phyloP scores from a whole-genome alignment of 1,140 invertebrate genomes.

The Hylaeus volcanicus region DNA sequence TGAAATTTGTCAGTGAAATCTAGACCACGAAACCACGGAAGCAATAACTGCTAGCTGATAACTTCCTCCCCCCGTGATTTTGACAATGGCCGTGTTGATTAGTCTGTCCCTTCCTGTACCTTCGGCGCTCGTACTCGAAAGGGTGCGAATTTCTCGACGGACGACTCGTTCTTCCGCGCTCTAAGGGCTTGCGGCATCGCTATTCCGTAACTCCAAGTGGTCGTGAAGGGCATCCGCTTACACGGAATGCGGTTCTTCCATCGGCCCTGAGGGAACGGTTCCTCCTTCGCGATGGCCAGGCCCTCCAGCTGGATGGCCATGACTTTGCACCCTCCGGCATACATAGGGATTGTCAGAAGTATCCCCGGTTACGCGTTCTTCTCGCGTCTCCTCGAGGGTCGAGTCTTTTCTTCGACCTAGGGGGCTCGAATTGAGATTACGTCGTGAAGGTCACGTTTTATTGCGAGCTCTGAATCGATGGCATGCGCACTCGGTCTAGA shows the following conservation, averaged over 20 bases:
- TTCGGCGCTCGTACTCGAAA: background rate
- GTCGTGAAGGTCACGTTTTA: slow-evolving; percentile 34
- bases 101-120: slow-evolving; percentile 14
- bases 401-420: slow-evolving; percentile 34
- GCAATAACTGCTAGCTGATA: slow-evolving; percentile 2
- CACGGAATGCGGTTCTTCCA: slow-evolving; percentile 57
- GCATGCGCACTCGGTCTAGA: background rate
- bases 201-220: slow-evolving; percentile 46
- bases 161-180: slow-evolving; percentile 3
- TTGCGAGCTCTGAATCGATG: slow-evolving; percentile 20
- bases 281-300: slow-evolving; percentile 45
- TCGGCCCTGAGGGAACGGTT: slow-evolving; percentile 51
- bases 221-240: slow-evolving; percentile 55
- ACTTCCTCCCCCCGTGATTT: slow-evolving; percentile 20
- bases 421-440: slow-evolving; percentile 35
- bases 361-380: slow-evolving; percentile 46
- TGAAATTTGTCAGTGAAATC: background rate
- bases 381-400: slow-evolving; percentile 26
- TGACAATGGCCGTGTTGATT: slow-evolving; percentile 40
- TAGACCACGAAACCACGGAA: background rate
- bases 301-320: slow-evolving; percentile 33
- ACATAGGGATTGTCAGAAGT: slow-evolving; percentile 21
- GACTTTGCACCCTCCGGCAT: slow-evolving; percentile 50
- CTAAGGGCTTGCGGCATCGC: slow-evolving; percentile 46
- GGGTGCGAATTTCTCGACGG: slow-evolving; percentile 14